A percentile compares a stretch with the other conserved stretches of the same genome.
Evolutionary conservation across 2,113 vertebrate species (phyloP).

Genomic region (Orthonyx spaldingii): DNA sequence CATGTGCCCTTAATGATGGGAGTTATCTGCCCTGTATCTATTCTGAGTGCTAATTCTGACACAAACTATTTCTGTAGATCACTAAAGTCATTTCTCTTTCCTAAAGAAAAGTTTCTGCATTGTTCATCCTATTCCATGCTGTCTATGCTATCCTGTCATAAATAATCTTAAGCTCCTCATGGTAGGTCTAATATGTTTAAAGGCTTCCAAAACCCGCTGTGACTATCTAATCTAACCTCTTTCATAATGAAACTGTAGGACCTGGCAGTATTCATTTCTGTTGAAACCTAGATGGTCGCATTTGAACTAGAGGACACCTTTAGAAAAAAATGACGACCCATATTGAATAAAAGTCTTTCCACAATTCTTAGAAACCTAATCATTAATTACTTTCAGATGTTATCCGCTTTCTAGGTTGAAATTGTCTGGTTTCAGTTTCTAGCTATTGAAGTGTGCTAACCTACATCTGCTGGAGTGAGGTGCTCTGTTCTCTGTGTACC

Average conservation of each 20-base stretch:
- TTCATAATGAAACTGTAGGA: background rate
- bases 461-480: background rate
- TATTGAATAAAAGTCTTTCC: background rate
- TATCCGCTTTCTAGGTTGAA: background rate
- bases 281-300: background rate
- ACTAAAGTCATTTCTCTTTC: background rate
- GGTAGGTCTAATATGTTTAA: background rate
- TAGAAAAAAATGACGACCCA: background rate
- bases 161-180: background rate
- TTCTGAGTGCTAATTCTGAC: background rate
- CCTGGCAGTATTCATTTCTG: background rate
- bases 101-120: slow-evolving; percentile 23
- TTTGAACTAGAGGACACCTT: slow-evolving; percentile 12
- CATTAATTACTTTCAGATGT: slow-evolving; percentile 43
- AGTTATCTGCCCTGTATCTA: background rate
- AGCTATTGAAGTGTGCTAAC: background rate
- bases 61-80: background rate
- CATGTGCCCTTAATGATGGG: background rate
- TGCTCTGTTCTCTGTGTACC: slow-evolving; percentile 16
- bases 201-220: background rate
- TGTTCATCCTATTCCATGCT: background rate
- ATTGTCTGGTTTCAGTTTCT: background rate
- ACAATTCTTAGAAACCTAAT: slow-evolving; percentile 8
- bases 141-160: background rate
- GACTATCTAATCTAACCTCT: slow-evolving; percentile 21